Evolutionary conservation across 2,113 vertebrate species (phyloP), one percentile per base, ranked within the genome.

Genomic region (Porphyrio hochstetteri): DNA sequence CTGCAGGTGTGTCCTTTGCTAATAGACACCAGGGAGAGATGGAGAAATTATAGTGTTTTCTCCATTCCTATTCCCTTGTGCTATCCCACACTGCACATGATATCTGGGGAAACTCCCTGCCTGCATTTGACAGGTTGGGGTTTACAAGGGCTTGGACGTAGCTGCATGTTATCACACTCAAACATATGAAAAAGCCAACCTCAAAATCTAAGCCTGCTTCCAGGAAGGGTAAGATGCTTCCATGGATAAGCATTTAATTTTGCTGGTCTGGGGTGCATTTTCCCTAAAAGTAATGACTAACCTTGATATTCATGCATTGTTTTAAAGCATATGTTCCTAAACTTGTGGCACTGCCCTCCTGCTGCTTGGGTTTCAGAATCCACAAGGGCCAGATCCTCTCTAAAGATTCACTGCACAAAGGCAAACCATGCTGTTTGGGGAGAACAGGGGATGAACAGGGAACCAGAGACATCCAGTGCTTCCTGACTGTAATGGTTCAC

Each of bases 61-160:
- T 29, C 42, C 38, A 4, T 18, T 75, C 40, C 91, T 13, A 4
- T 36, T 56, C 13, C 5, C 13, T 10, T 0, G 1, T 24, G 13
- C 24, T 53, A 15, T 11, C 18, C 16, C 0, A 5, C 2, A 6
- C 23, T 42, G n/a, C 1, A 0, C 10, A 31, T n/a, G n/a, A 59
- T 0, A 5, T 19, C 12, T 38, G 33, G 12, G 20, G 38, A 86
- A 86, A 33, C 38, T 75, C n/a, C 38, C 19, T 11, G 3, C 64
- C 53, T 38, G n/a, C 28, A 23, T 6, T 0, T 1, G 9, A 9
- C 2, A 7, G 2, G 2, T 0, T 81, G 25, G 6, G 7, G 17
- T 36, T 85, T 88, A 28, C 46, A 53, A 29, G 31, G 14, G 18
- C 56, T 14, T 11, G 59, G 16, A n/a, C 20, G 5, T 6, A 57